Evolutionary conservation across 2,113 vertebrate species (phyloP).

Genomic region (Anguilla japonica): DNA sequence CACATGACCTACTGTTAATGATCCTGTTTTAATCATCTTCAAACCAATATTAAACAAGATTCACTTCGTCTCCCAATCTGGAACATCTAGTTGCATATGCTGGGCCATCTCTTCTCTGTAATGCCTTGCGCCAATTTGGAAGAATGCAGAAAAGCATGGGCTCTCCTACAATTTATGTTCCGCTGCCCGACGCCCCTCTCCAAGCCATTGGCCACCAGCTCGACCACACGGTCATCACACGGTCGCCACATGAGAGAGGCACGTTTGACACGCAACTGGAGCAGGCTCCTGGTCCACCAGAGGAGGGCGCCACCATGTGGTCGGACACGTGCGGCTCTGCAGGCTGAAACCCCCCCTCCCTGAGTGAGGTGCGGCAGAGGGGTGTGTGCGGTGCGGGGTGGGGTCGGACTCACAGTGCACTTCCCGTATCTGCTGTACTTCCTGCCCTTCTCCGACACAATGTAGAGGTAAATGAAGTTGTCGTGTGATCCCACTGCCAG

Average conservation of each 20-base stretch:
- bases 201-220: no score
- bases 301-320: no score
- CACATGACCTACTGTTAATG: background rate
- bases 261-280: no score
- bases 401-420: constrained; percentile 82
- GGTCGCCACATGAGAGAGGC: no score
- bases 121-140: background rate
- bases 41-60: background rate
- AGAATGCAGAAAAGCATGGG: background rate
- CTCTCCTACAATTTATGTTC: no score
- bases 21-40: background rate
- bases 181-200: no score
- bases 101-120: background rate
- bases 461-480: constrained; percentile 98
- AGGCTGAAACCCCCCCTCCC: no score
- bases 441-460: constrained; percentile 88
- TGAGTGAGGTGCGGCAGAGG: no score
- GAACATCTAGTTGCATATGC: background rate
- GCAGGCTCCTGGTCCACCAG: no score
- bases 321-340: no score
- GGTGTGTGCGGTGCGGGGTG: no score
- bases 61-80: background rate
- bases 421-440: constrained; percentile 95
- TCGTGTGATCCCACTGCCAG: constrained; percentile 97
- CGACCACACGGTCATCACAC: no score